phyloP scores from a whole-genome alignment of 2,797 vertebrate species.

The Columba guinea region DNA sequence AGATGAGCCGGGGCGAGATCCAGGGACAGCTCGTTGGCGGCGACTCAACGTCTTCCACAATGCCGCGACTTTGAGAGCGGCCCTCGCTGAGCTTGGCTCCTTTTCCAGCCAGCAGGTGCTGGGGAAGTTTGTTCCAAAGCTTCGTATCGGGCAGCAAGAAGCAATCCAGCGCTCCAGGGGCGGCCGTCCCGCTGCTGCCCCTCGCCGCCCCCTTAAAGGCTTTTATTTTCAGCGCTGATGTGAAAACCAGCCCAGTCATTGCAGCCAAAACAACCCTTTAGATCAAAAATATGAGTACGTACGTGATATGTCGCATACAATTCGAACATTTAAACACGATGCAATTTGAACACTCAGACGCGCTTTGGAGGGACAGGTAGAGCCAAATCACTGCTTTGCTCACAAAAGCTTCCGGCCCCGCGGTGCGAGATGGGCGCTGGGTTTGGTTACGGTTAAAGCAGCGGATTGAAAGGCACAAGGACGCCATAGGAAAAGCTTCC shows the following conservation, averaged over 20 bases:
- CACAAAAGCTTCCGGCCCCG: neutral
- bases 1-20: neutral
- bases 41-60: neutral
- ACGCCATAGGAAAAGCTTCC: neutral
- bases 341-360: neutral
- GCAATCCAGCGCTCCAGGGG: neutral
- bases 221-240: neutral
- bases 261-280: neutral
- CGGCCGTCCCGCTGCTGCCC: neutral
- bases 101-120: neutral
- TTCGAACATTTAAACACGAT: neutral
- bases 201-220: neutral
- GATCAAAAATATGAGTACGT: neutral
- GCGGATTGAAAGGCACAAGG: slow-evolving; percentile 21
- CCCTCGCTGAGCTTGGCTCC: neutral
- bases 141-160: neutral
- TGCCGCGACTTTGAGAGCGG: neutral
- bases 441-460: neutral
- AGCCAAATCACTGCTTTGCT: neutral
- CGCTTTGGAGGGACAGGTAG: neutral
- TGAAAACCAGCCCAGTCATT: neutral
- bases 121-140: neutral
- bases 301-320: accelerated
- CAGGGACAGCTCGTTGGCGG: neutral
- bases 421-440: neutral